Evolutionary conservation across 2,797 vertebrate genomes (phyloP).

Genomic region (Basileuterus tristriatus): DNA sequence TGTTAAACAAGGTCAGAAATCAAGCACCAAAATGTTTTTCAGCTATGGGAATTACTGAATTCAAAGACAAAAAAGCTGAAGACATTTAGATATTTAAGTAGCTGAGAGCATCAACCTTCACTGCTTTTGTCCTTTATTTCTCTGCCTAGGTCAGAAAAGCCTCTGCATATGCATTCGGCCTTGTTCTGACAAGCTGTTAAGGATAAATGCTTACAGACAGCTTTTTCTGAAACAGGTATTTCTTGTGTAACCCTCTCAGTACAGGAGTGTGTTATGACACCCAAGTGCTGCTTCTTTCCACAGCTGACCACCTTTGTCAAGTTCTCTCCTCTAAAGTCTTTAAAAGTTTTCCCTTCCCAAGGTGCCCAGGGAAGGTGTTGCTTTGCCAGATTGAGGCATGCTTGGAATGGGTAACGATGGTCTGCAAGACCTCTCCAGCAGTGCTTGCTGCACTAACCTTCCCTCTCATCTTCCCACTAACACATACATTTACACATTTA

Average conservation of each 20-base stretch:
- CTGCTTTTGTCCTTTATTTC: background rate
- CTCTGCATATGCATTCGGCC: background rate
- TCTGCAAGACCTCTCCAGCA: background rate
- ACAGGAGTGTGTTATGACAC: background rate
- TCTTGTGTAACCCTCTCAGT: background rate
- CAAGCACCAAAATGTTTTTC: background rate
- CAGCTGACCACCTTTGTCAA: background rate
- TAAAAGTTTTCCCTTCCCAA: background rate
- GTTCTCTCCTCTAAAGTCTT: background rate
- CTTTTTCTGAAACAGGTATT: background rate
- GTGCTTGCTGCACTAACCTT: background rate
- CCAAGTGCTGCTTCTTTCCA: background rate
- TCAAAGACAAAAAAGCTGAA: background rate
- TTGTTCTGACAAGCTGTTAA: constrained; percentile 22
- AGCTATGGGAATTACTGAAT: background rate
- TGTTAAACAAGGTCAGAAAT: background rate
- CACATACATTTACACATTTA: constrained; percentile 9
- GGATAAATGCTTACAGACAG: background rate
- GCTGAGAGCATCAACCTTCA: background rate
- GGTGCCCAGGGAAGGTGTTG: background rate
- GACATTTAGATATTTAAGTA: background rate
- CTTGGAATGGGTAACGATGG: background rate
- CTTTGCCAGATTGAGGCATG: background rate
- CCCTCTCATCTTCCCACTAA: background rate
- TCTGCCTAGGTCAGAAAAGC: background rate